Conservation (phyloP, 2,113 vertebrate genomes). For the Macaca mulatta region DNA sequence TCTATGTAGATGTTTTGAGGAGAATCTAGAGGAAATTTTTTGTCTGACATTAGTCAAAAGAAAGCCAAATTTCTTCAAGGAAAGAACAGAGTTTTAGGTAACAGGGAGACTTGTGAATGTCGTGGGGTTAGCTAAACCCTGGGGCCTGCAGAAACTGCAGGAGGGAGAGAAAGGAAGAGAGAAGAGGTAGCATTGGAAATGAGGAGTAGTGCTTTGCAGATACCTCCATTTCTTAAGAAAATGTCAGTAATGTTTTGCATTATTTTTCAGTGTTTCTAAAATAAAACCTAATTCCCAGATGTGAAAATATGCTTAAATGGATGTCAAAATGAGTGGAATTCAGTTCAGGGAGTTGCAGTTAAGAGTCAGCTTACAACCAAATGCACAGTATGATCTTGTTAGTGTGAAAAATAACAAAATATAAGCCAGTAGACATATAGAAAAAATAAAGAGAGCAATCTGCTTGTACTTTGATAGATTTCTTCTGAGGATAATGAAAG, state of each 20-base stretch:
- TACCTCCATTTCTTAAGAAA: neutral
- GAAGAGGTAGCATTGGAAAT: neutral
- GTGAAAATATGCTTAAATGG: neutral
- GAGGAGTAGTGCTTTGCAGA: neutral
- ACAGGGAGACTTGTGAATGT: neutral
- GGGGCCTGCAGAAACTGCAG: accelerated
- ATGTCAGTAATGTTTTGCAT: neutral
- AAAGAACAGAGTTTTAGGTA: neutral
- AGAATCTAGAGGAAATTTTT: neutral
- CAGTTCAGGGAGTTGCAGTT: neutral
- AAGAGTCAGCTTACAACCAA: neutral
- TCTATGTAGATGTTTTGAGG: neutral
- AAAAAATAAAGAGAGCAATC: neutral
- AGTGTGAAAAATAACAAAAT: neutral
- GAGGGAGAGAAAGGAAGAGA: neutral
- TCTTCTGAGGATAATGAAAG: neutral
- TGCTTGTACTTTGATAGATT: neutral
- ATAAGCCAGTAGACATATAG: neutral
- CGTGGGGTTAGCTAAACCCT: neutral
- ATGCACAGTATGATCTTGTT: neutral
- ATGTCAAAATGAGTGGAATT: neutral
- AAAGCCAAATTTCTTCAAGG: neutral
- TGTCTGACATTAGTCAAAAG: neutral
- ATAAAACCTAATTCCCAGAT: neutral
- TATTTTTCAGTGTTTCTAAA: slow-evolving; percentile 28